A percentile compares a stretch with the other conserved stretches of the same genome.
These are phyloP conservation scores for Fulica atra DNA, from an alignment of 2,113 vertebrate genomes.

Conservation along the genomic window DNA sequence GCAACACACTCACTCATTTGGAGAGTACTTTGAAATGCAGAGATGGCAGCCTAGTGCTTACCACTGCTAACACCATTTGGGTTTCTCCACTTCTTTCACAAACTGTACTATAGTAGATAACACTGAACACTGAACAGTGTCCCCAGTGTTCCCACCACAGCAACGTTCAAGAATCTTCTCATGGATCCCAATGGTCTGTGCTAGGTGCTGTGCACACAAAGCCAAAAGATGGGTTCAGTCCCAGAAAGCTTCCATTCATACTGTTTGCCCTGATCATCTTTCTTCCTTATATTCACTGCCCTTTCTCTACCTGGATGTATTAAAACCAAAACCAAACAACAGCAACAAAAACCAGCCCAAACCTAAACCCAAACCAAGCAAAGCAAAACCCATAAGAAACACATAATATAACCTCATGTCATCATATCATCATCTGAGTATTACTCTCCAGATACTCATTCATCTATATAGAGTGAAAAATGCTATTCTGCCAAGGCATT, in stretches of 20 bases:
- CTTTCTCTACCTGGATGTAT: not conserved
- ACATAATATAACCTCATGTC: not conserved
- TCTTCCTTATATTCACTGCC: not conserved
- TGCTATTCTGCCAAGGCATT: not conserved
- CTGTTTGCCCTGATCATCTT: not conserved
- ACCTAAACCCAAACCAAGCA: not conserved
- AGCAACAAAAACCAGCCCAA: not conserved
- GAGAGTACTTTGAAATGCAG: not conserved
- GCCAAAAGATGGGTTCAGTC: not conserved
- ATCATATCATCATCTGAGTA: not conserved
- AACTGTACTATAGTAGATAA: not conserved
- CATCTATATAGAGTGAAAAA: not conserved
- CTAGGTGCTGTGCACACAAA: not conserved
- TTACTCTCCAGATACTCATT: not conserved
- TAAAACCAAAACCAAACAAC: not conserved
- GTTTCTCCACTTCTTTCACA: not conserved
- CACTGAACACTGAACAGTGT: not conserved
- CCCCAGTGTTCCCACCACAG: not conserved
- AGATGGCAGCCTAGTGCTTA: not conserved
- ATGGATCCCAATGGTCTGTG: not conserved
- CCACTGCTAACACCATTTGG: not conserved
- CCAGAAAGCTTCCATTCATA: not conserved
- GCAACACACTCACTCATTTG: not conserved
- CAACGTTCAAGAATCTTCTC: not conserved
- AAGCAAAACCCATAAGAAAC: not conserved